Evolutionary conservation across 2,888 invertebrate species (phyloP).

Genomic region (Melanchra persicariae): DNA sequence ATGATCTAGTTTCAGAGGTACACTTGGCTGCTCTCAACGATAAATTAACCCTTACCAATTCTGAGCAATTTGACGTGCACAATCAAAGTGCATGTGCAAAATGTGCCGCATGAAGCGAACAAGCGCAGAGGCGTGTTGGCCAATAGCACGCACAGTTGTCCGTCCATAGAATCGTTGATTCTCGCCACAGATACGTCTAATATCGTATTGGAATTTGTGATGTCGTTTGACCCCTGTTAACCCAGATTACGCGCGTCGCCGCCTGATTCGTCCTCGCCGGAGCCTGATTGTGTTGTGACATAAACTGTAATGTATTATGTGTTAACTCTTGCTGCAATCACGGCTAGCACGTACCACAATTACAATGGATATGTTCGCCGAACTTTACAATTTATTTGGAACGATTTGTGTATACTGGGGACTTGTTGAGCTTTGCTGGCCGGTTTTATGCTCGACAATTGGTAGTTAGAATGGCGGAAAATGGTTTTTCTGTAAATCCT

Average conservation of each 20-base stretch:
- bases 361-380: constrained; percentile 87
- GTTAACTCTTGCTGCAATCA: constrained; percentile 91
- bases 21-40: constrained; percentile 38
- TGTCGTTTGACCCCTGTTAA: constrained; percentile 94
- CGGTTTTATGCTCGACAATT: constrained; percentile 28
- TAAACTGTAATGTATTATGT: constrained; percentile 91
- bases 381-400: constrained; percentile 85
- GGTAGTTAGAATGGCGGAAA: too few relatives aligned
- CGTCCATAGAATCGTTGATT: constrained; percentile 86
- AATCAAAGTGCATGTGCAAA: constrained; percentile 69
- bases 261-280: constrained; percentile 90
- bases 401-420: constrained; percentile 56
- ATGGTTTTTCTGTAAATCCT: not conserved
- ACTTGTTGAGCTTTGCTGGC: constrained; percentile 60
- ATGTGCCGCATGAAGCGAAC: constrained; percentile 57
- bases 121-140: constrained; percentile 66
- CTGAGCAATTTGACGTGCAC: constrained; percentile 62
- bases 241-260: constrained; percentile 93
- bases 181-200: constrained; percentile 91
- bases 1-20: constrained; percentile 43
- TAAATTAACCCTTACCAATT: constrained; percentile 62
- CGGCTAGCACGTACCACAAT: constrained; percentile 86
- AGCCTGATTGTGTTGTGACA: constrained; percentile 91
- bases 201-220: constrained; percentile 93
- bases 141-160: constrained; percentile 76